Conservation (phyloP, 2,888 invertebrate genomes). For the Ypsolopha scabrella region DNA sequence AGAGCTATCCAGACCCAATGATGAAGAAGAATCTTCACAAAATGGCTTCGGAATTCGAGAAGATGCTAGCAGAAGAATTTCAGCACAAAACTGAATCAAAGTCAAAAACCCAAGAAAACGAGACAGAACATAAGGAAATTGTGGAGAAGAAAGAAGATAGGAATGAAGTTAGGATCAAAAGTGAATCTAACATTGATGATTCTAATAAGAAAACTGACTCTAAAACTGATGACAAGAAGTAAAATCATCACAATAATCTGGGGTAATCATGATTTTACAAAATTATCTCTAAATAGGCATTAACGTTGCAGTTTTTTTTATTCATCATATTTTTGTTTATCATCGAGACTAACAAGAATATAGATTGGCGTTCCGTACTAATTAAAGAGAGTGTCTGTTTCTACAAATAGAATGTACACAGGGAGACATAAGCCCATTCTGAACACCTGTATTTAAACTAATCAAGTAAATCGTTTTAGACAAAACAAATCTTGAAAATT, state of each 20-base stretch:
- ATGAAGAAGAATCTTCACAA: constrained; percentile 61
- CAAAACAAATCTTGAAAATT: not conserved
- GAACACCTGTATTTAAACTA: too few relatives aligned
- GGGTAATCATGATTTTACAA: too few relatives aligned
- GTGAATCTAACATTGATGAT: constrained; percentile 26
- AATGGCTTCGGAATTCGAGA: constrained; percentile 58
- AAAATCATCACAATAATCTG: constrained; percentile 9
- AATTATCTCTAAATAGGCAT: too few relatives aligned
- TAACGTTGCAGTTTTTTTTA: too few relatives aligned
- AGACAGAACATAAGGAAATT: constrained; percentile 20
- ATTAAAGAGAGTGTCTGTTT: too few relatives aligned
- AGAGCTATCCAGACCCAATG: constrained; percentile 51
- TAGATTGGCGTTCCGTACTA: too few relatives aligned
- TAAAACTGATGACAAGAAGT: constrained; percentile 32
- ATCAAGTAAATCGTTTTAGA: too few relatives aligned
- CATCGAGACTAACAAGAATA: too few relatives aligned
- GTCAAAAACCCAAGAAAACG: constrained; percentile 29
- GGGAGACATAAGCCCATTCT: too few relatives aligned
- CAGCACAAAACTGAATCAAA: constrained; percentile 44
- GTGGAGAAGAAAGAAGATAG: constrained; percentile 33
- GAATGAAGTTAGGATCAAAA: constrained; percentile 11
- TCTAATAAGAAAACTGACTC: constrained; percentile 28
- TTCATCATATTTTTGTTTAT: too few relatives aligned
- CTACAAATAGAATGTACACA: too few relatives aligned
- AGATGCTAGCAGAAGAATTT: constrained; percentile 51